Evolutionary conservation across 2,797 vertebrate species (phyloP).

Genomic region (Octomys mimax): DNA sequence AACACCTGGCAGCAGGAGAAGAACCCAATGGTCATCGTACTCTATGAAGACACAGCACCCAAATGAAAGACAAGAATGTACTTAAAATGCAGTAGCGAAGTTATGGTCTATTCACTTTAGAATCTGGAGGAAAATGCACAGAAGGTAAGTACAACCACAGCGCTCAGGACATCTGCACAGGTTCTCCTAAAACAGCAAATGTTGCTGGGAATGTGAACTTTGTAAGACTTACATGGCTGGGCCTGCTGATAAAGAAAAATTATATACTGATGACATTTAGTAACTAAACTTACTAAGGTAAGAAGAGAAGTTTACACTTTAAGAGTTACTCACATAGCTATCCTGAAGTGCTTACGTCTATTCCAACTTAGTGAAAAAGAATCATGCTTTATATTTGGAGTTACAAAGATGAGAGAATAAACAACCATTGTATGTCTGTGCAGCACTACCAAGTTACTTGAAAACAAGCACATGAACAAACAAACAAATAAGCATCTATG

Average conservation of each 20-base stretch:
- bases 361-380: not conserved
- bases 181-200: not conserved
- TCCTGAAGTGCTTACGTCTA: not conserved
- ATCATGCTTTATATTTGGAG: not conserved
- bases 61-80: not conserved
- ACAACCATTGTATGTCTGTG: not conserved
- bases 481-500: not conserved
- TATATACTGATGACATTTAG: too few relatives aligned
- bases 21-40: not conserved
- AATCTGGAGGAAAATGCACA: not conserved
- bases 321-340: not conserved
- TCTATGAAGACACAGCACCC: not conserved
- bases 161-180: not conserved
- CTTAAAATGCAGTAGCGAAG: not conserved
- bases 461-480: not conserved
- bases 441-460: not conserved
- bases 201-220: not conserved
- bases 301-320: not conserved
- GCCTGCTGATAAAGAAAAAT: not conserved
- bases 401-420: not conserved
- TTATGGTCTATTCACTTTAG: not conserved
- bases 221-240: not conserved
- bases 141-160: not conserved
- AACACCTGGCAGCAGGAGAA: not conserved
- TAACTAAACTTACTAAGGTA: not conserved